phyloP scores from a whole-genome alignment of 1,140 invertebrate species.

The Venturia canescens region DNA sequence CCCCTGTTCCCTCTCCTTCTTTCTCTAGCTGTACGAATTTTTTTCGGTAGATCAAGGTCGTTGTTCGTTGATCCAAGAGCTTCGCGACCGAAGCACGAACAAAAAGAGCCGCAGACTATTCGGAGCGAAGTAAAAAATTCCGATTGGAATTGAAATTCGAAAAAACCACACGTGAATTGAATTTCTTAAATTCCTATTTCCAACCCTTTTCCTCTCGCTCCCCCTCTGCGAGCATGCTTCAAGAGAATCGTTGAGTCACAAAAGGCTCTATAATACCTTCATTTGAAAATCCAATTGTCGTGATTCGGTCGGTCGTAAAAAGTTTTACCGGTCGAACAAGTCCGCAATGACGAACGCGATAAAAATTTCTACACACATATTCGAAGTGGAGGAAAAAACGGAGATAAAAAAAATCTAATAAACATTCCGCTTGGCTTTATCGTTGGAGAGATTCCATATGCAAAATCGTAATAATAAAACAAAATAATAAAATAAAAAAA shows the following conservation, averaged over 20 bases:
- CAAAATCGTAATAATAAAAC: neutral
- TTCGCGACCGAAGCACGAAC: neutral
- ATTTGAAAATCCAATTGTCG: neutral
- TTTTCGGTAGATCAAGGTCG: slow-evolving; percentile 26
- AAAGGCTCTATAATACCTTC: neutral
- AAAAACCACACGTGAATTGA: neutral
- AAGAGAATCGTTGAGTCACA: neutral
- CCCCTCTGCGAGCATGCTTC: neutral
- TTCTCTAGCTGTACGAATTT: neutral
- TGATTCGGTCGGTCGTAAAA: slow-evolving; percentile 4
- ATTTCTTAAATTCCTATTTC: neutral
- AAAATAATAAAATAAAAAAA: neutral
- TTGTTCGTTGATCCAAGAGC: slow-evolving; percentile 22
- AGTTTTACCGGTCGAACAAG: slow-evolving; percentile 12
- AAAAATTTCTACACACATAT: neutral
- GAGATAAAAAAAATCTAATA: neutral
- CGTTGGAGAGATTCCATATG: neutral
- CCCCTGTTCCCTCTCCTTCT: neutral
- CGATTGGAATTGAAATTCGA: neutral
- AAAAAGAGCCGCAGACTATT: neutral
- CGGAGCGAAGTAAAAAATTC: neutral
- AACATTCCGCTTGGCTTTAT: neutral
- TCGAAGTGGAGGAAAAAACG: neutral
- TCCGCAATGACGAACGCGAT: neutral
- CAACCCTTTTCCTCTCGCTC: neutral